Conservation (phyloP, 2,113 vertebrate genomes). For the Ranitomeya imitator region DNA sequence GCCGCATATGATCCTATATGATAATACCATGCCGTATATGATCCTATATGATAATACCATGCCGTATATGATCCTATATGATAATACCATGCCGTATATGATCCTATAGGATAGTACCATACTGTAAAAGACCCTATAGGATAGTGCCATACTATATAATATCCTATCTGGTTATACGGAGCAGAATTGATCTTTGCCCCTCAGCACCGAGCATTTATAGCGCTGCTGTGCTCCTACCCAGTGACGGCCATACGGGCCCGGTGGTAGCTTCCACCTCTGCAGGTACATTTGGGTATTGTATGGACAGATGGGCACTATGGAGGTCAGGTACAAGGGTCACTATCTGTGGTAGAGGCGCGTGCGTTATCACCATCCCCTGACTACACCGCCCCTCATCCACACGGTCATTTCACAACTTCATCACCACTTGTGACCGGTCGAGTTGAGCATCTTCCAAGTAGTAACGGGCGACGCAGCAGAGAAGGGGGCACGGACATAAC, state of each 20-base stretch:
- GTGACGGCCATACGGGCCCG: background rate
- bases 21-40: background rate
- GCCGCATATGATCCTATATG: background rate
- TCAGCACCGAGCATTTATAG: background rate
- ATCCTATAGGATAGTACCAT: background rate
- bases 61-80: background rate
- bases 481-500: background rate
- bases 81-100: background rate
- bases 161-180: background rate
- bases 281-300: background rate
- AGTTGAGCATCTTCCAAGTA: slow-evolving; percentile 35
- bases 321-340: background rate
- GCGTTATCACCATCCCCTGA: background rate
- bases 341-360: background rate
- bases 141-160: background rate
- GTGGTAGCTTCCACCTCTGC: background rate
- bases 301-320: background rate
- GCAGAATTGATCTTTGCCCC: background rate
- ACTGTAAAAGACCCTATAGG: background rate
- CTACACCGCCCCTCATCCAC: background rate
- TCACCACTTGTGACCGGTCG: background rate
- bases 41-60: background rate
- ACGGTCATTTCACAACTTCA: background rate
- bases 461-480: background rate
- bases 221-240: background rate